Evolutionary conservation across 2,888 invertebrate species (phyloP).

Genomic region (Pyrochroa serraticornis): DNA sequence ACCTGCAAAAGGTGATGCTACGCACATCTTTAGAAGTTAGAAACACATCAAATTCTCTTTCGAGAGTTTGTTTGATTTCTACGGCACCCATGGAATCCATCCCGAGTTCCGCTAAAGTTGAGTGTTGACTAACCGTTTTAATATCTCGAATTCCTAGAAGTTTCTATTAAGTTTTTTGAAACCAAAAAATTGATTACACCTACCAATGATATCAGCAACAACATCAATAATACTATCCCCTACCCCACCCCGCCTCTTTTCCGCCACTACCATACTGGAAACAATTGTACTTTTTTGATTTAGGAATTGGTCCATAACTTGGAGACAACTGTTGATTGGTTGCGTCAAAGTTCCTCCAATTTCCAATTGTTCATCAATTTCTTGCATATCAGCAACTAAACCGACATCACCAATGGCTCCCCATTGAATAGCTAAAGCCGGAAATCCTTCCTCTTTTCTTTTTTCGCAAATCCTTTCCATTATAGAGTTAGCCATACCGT

Average conservation of each 20-base stretch:
- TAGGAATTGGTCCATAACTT: slow-evolving; percentile 71
- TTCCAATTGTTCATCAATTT: slow-evolving; percentile 51
- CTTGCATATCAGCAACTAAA: slow-evolving; percentile 63
- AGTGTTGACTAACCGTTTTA: slow-evolving; percentile 53
- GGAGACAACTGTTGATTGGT: slow-evolving; percentile 66
- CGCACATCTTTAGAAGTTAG: slow-evolving; percentile 64
- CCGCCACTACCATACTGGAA: slow-evolving; percentile 83
- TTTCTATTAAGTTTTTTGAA: no score
- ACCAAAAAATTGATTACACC: no score
- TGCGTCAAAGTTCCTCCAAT: slow-evolving; percentile 70
- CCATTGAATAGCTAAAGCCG: slow-evolving; percentile 89
- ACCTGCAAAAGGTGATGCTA: slow-evolving; percentile 76
- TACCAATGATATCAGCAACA: slow-evolving; percentile 55
- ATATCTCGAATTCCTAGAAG: slow-evolving; percentile 42
- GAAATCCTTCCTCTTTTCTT: slow-evolving; percentile 71
- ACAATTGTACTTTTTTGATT: slow-evolving; percentile 65
- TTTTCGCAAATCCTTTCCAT: slow-evolving; percentile 87
- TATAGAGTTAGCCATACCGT: slow-evolving; percentile 85
- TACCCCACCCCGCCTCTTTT: slow-evolving; percentile 59
- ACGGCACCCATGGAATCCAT: slow-evolving; percentile 77
- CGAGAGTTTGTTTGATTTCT: slow-evolving; percentile 58
- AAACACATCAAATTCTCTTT: slow-evolving; percentile 6
- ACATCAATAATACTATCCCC: slow-evolving; percentile 73
- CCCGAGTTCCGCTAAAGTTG: slow-evolving; percentile 68
- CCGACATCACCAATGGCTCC: slow-evolving; percentile 89